Evolutionary conservation across 2,888 invertebrate genomes (phyloP), one percentile per base, ranked within the genome.

Genomic region (Sepioteuthis lessoniana): DNA sequence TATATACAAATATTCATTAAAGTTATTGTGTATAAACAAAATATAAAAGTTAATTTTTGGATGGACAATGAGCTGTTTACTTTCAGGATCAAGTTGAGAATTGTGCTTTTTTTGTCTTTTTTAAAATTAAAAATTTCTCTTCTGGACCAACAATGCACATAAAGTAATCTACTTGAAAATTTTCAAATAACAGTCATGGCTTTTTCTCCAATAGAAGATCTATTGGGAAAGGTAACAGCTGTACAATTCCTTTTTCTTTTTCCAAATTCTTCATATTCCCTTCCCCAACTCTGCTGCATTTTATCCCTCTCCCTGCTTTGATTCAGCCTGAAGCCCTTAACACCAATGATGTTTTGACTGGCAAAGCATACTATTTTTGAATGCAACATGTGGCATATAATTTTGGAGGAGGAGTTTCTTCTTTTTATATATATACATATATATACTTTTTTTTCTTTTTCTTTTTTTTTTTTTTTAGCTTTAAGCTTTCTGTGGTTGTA

Each of bases 331-430:
- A 35, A 76, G 76, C 76, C 16, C n/a, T n/a, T 76, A 76, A 76
- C 35, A 76, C n/a, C 76, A 76, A 35, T 76, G 76, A 76, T 76
- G 76, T 76, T 76, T 76, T 76, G 76, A 76, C 76, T 76, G 76
- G 76, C n/a, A 76, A n/a, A 76, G 76, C n/a, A 76, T 35, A 76
- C 76, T 76, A 76, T 76, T 76, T 76, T 76, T 76, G 76, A 76
- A 76, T 76, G 76, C 76, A 76, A 76, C 76, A 76, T 76, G 76
- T 76, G 76, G 76, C 76, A 76, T n/a, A 55, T 55, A 55, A 55
- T 76, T 76, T 76, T 16, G 35, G 76, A n/a, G 76, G 76, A 76
- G 76, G 76, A 76, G 16, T 76, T n/a, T 55, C 25, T 55, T 55
- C 55, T 55, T 55, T 55, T 21, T 25, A 55, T 42, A 42, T 42